Evolutionary conservation across 2,888 invertebrate species (phyloP).

Genomic region (Sclerodermus sp.): DNA sequence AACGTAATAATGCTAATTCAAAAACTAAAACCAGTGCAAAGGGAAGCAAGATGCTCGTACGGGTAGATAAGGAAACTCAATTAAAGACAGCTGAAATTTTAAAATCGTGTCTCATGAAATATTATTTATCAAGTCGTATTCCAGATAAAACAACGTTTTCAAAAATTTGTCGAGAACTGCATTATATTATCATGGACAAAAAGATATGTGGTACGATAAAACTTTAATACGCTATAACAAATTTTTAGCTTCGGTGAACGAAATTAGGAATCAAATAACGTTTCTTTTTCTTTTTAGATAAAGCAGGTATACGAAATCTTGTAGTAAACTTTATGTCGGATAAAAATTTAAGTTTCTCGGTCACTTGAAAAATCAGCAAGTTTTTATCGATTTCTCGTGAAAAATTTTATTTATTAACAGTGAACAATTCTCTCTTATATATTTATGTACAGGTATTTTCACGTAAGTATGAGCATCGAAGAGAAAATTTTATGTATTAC

Average conservation of each 20-base stretch:
- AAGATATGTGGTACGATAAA: conserved; percentile 39
- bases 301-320: conserved; percentile 1
- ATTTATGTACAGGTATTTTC: no score
- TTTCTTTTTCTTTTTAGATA: background rate
- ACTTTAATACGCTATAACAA: no score
- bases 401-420: no score
- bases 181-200: conserved; percentile 31
- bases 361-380: no score
- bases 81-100: conserved; percentile 40
- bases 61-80: conserved; percentile 31
- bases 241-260: no score
- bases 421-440: no score
- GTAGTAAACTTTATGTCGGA: background rate
- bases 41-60: conserved; percentile 16
- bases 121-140: conserved; percentile 40
- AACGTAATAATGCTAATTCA: background rate
- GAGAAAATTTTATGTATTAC: background rate
- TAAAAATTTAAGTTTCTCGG: no score
- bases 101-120: conserved; percentile 41
- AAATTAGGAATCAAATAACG: no score
- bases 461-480: no score
- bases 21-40: conserved; percentile 3
- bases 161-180: conserved; percentile 42
- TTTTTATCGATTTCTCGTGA: no score
- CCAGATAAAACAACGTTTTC: conserved; percentile 43